Evolutionary conservation across 2,113 vertebrate genomes (phyloP).

Genomic region (Petrocephalus microphthalmus): DNA sequence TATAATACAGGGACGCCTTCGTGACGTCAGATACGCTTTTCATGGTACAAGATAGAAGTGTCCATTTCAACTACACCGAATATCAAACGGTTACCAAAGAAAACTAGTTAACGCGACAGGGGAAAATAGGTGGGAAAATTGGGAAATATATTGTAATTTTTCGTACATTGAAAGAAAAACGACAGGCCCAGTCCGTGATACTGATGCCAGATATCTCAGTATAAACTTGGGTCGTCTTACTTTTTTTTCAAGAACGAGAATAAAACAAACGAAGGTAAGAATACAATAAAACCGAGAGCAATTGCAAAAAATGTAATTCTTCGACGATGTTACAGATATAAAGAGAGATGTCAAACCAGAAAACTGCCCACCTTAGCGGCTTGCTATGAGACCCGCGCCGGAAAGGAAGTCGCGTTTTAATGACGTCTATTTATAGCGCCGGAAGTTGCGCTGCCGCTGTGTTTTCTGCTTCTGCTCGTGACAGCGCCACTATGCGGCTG

Average conservation of each 20-base stretch:
- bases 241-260: slow-evolving; percentile 33
- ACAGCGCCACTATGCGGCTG: neutral
- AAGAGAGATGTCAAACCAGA: slow-evolving; percentile 29
- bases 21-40: neutral
- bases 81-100: neutral
- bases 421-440: neutral
- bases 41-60: neutral
- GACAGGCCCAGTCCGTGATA: neutral
- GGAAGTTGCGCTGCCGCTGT: slow-evolving; percentile 23
- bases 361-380: slow-evolving; percentile 46
- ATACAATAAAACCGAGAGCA: fast-evolving
- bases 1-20: neutral
- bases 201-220: neutral
- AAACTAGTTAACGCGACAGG: neutral
- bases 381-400: slow-evolving; percentile 56
- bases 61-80: neutral
- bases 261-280: neutral
- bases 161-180: neutral
- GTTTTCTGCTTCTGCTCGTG: neutral
- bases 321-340: slow-evolving; percentile 57
- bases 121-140: neutral
- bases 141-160: neutral
- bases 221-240: neutral
- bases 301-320: neutral
- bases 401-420: slow-evolving; percentile 66